phyloP scores from a whole-genome alignment of 1,140 invertebrate species.

The Platyscapa corneri region DNA sequence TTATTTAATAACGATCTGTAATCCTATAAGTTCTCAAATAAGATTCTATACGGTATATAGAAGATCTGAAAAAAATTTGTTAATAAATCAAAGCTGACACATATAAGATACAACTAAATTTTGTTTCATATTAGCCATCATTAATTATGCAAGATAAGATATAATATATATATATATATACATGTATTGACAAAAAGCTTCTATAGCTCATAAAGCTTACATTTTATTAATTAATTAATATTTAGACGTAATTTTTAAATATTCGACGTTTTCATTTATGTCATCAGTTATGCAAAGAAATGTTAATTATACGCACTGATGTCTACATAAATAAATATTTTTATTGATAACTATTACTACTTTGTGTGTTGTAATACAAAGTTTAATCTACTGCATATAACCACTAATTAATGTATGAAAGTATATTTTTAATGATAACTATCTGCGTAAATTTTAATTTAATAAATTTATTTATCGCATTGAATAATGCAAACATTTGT shows the following conservation, averaged over 20 bases:
- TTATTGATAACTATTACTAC: not conserved
- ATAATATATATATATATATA: too few species aligned
- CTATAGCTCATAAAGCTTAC: not conserved
- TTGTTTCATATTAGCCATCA: not conserved
- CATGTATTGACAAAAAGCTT: not conserved
- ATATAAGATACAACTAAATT: not conserved
- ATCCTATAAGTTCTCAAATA: not conserved
- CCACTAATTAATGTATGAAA: not conserved
- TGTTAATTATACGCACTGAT: not conserved
- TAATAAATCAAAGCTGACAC: not conserved
- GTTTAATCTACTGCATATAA: not conserved
- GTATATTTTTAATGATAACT: not conserved
- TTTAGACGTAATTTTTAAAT: not conserved
- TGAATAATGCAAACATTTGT: not conserved
- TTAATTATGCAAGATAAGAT: not conserved
- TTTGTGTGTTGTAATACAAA: not conserved
- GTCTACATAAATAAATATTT: not conserved
- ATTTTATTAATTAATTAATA: conserved; percentile 18
- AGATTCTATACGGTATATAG: not conserved
- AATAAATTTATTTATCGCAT: not conserved
- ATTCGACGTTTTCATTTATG: not conserved
- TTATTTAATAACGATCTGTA: not conserved
- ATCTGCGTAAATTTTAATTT: not conserved
- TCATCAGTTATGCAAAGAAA: not conserved
- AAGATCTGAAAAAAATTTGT: not conserved